Percentiles rank a stretch among this genome's conserved stretches.
Conservation (phyloP, 2,113 vertebrate species). For the Grantiella picta region DNA sequence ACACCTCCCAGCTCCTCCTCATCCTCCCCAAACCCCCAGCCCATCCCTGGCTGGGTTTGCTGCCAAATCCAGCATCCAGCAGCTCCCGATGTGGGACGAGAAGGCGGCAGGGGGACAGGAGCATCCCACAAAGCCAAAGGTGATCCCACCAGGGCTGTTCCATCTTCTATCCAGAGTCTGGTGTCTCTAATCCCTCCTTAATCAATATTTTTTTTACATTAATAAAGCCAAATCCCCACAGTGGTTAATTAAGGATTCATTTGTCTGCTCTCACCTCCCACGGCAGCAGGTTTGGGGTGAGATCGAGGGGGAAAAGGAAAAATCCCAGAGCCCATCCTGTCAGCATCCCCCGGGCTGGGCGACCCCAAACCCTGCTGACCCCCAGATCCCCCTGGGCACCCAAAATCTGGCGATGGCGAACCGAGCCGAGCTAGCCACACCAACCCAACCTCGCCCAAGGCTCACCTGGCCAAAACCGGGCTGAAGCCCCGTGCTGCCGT, state of each 20-base stretch:
- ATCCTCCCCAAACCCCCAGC: background rate
- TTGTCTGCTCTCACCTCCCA: background rate
- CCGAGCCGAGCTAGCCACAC: fast-evolving
- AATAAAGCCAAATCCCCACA: background rate
- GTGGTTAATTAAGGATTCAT: background rate
- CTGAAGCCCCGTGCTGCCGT: background rate
- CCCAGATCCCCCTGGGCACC: background rate
- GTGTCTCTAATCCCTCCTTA: background rate
- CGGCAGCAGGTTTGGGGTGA: fast-evolving
- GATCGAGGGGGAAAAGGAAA: fast-evolving
- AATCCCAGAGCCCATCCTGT: fast-evolving
- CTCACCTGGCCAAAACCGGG: background rate
- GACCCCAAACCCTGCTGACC: no score
- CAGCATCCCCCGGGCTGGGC: fast-evolving
- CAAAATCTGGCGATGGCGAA: background rate
- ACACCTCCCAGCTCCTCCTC: background rate
- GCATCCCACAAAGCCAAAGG: background rate
- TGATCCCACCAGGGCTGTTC: background rate
- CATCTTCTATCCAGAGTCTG: fast-evolving
- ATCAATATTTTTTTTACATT: background rate
- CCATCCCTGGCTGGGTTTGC: background rate
- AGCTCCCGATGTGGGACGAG: background rate
- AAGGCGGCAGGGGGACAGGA: background rate
- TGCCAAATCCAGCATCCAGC: background rate
- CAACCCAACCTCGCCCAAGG: background rate